These are phyloP conservation scores for Coreius guichenoti DNA, from an alignment of 2,797 vertebrate species.

Conservation along the genomic window DNA sequence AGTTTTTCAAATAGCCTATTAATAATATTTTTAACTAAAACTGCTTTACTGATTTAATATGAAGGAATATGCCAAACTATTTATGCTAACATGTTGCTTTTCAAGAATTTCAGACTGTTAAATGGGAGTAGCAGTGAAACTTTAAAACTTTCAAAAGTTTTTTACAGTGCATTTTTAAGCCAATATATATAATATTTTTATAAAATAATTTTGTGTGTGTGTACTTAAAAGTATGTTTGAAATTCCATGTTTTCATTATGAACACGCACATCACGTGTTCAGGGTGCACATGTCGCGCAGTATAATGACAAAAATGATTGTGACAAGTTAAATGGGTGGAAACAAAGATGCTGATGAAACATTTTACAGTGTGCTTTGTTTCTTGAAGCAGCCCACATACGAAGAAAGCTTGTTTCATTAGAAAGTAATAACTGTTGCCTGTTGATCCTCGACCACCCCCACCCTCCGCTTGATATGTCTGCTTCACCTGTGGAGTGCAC, in stretches of 20 bases:
- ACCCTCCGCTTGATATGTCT: conserved; percentile 74
- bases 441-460: conserved; percentile 64
- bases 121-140: not conserved
- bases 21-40: too few species aligned
- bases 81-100: not conserved
- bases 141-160: not conserved
- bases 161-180: not conserved
- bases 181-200: not conserved
- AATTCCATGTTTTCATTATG: not conserved
- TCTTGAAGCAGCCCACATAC: conserved; percentile 20
- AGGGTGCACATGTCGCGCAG: not conserved
- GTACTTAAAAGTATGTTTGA: not conserved
- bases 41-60: not conserved
- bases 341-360: conserved; percentile 26
- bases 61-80: not conserved
- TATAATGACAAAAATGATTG: not conserved
- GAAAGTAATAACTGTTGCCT: conserved; percentile 52
- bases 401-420: conserved; percentile 40
- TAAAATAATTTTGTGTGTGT: not conserved
- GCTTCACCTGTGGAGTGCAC: conserved; percentile 82
- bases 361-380: conserved; percentile 30
- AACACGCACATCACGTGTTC: not conserved
- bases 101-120: not conserved
- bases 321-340: not conserved
- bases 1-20: not conserved